phyloP scores from a whole-genome alignment of 2,797 vertebrate genomes.

The Potorous gilbertii region DNA sequence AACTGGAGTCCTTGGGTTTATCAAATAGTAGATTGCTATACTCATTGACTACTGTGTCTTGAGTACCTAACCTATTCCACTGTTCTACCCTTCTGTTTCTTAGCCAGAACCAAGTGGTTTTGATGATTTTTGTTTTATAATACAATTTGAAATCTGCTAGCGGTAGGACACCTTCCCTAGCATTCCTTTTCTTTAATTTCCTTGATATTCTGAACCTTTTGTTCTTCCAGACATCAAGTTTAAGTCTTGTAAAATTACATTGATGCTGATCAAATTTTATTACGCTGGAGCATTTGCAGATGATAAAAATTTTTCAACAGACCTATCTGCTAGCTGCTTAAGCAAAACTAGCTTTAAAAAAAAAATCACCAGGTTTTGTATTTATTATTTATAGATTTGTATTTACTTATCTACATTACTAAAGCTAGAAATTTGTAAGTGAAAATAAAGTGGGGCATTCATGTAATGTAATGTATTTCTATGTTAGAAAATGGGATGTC shows the following conservation, averaged over 20 bases:
- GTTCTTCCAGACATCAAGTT: not conserved
- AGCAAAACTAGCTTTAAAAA: constrained; percentile 31
- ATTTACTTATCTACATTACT: not conserved
- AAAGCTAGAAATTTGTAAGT: not conserved
- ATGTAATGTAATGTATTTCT: constrained; percentile 22
- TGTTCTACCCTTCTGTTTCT: no score
- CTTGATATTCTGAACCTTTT: no score
- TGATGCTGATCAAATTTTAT: constrained; percentile 23
- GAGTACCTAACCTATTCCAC: no score
- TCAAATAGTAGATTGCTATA: no score
- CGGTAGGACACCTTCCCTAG: no score
- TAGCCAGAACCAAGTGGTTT: no score
- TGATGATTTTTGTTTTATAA: no score
- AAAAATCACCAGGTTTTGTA: constrained; percentile 11
- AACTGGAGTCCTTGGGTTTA: no score
- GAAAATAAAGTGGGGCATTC: not conserved
- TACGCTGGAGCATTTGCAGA: constrained; percentile 10
- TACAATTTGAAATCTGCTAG: no score
- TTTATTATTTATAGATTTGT: not conserved
- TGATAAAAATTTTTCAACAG: constrained; percentile 44
- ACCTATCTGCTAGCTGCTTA: constrained; percentile 46
- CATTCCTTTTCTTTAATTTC: no score
- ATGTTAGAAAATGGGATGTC: constrained; percentile 34
- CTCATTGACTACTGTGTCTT: no score
- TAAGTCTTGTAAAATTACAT: constrained; percentile 11